Percentiles rank a stretch among this genome's conserved stretches.
These are phyloP conservation scores for Nycticebus coucang DNA, from an alignment of 2,113 vertebrate species.

Conservation along the genomic window DNA sequence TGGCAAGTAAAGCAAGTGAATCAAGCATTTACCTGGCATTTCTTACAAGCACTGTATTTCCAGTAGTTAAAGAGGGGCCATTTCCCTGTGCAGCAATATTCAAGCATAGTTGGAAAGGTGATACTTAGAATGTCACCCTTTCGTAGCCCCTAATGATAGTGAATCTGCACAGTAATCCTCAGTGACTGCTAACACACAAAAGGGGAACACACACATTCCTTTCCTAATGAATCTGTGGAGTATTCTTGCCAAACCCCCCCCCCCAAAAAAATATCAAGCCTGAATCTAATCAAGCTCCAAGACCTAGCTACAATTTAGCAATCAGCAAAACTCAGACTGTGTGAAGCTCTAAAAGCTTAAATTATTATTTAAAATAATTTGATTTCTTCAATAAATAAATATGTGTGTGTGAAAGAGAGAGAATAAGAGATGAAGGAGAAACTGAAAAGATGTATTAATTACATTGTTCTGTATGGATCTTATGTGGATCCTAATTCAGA, in stretches of 20 bases:
- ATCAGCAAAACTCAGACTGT: slow-evolving; percentile 8
- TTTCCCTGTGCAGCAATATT: background rate
- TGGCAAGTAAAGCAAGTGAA: background rate
- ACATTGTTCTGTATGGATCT: background rate
- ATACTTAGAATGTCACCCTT: background rate
- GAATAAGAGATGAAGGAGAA: background rate
- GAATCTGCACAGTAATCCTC: background rate
- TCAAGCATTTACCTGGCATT: background rate
- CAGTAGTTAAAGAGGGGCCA: background rate
- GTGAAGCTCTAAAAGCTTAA: background rate
- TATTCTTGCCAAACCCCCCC: background rate
- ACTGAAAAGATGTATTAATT: background rate
- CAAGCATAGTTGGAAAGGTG: background rate
- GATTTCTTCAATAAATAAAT: background rate
- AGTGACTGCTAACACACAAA: background rate
- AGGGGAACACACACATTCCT: background rate
- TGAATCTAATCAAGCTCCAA: background rate
- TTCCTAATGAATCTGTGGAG: background rate
- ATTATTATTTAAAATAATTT: too few relatives aligned
- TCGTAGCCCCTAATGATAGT: background rate
- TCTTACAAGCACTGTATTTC: background rate
- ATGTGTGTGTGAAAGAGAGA: background rate
- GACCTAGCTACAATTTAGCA: slow-evolving; percentile 21
- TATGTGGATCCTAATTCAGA: slow-evolving; percentile 17
- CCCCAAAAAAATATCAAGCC: background rate